Conservation (phyloP, 2,797 vertebrate genomes). For the Liparis tanakae region DNA sequence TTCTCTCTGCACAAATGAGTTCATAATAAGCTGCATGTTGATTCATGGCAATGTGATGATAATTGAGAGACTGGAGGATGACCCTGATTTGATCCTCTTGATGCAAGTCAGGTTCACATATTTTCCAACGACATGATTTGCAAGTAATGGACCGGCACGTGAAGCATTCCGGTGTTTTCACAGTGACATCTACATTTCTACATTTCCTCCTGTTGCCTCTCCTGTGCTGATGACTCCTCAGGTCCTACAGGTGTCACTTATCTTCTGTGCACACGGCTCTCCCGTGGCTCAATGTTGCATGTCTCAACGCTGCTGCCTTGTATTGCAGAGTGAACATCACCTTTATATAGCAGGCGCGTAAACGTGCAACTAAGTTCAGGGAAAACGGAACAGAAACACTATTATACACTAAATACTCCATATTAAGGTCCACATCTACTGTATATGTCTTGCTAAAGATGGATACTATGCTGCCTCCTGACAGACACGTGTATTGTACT, state of each 20-base stretch:
- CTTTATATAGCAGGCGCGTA: constrained; percentile 29
- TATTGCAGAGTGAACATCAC: constrained; percentile 37
- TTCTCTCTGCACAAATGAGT: constrained; percentile 15
- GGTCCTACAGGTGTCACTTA: constrained; percentile 26
- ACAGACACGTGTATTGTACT: constrained; percentile 33
- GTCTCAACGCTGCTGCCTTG: constrained; percentile 52
- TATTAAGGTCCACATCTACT: constrained; percentile 11
- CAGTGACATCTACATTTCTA: constrained; percentile 11
- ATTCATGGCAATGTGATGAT: not conserved
- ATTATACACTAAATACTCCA: constrained; percentile 5
- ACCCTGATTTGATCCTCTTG: not conserved
- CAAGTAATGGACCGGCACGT: not conserved
- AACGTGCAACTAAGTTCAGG: constrained; percentile 27
- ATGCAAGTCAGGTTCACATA: not conserved
- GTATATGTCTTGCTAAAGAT: constrained; percentile 23
- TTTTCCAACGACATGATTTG: not conserved
- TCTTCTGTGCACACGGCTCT: constrained; percentile 17
- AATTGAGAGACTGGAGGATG: not conserved
- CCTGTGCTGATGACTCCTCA: constrained; percentile 25
- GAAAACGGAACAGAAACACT: constrained; percentile 16
- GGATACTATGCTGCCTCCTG: constrained; percentile 18
- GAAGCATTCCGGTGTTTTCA: not conserved
- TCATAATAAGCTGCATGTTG: constrained; percentile 42
- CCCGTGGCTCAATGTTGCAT: constrained; percentile 48
- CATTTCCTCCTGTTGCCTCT: constrained; percentile 21